Evolutionary conservation across 1,140 invertebrate species (phyloP).

Genomic region (Aethina tumida): DNA sequence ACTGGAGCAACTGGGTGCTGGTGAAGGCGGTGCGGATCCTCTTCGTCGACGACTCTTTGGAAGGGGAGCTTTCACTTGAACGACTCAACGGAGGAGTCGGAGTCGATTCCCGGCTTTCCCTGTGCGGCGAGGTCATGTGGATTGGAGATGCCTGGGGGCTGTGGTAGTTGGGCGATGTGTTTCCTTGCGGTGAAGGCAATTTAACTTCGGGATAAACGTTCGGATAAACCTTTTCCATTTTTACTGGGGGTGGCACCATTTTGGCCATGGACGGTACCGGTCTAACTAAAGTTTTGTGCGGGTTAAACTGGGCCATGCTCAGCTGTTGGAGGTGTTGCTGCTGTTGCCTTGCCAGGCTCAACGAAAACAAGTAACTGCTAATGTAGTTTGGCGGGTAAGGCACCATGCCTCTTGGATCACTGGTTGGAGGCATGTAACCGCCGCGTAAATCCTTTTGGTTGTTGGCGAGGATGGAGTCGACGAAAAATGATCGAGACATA

Average conservation of each 20-base stretch:
- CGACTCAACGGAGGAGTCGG: slow-evolving; percentile 41
- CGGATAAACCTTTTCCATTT: no score
- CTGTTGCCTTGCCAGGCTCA: slow-evolving; percentile 49
- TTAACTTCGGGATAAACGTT: no score
- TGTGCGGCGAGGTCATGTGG: slow-evolving; percentile 23
- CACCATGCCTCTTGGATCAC: slow-evolving; percentile 35
- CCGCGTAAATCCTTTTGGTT: slow-evolving; percentile 42
- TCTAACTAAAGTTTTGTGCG: slow-evolving; percentile 22
- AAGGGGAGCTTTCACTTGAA: slow-evolving; percentile 38
- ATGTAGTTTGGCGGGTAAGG: slow-evolving; percentile 49
- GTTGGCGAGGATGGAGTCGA: slow-evolving; percentile 62
- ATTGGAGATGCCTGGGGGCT: no score
- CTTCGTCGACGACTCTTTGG: slow-evolving; percentile 47
- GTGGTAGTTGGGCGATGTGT: no score
- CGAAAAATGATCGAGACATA: slow-evolving; percentile 66
- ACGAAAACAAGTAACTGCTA: slow-evolving; percentile 48
- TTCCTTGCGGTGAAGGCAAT: no score
- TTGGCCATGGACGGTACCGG: slow-evolving; percentile 26
- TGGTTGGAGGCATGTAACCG: slow-evolving; percentile 16
- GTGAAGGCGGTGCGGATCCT: slow-evolving; percentile 87
- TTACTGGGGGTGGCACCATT: no score
- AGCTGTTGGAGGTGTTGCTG: slow-evolving; percentile 41
- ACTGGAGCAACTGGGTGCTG: slow-evolving; percentile 78
- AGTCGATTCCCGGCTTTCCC: slow-evolving; percentile 42
- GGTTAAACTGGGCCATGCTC: slow-evolving; percentile 17